A percentile compares a stretch with the other conserved stretches of the same genome.
These are phyloP conservation scores for Baryphthengus martii DNA, from an alignment of 2,113 vertebrate species.

Conservation along the genomic window DNA sequence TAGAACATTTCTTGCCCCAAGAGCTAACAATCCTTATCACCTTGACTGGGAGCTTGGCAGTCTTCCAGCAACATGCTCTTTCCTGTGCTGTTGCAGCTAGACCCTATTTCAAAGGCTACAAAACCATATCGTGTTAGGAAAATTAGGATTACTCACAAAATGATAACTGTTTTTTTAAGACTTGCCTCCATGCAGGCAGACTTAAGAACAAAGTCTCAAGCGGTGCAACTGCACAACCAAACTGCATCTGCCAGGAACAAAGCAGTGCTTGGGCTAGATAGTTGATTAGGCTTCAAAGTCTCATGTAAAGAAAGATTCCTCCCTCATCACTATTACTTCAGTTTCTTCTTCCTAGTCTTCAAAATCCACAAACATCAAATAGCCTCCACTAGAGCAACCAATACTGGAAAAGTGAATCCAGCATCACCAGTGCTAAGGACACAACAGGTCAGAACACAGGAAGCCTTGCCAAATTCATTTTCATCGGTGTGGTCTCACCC, in stretches of 20 bases:
- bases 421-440: no score
- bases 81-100: background rate
- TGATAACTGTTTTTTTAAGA: background rate
- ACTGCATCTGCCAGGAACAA: background rate
- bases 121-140: background rate
- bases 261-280: background rate
- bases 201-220: background rate
- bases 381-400: background rate
- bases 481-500: background rate
- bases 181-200: background rate
- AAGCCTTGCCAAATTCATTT: background rate
- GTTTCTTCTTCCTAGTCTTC: background rate
- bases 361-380: background rate
- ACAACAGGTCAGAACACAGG: background rate
- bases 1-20: background rate
- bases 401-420: background rate
- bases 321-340: background rate
- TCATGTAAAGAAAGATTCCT: background rate
- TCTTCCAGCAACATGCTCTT: background rate
- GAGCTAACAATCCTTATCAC: background rate
- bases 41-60: background rate
- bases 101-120: background rate
- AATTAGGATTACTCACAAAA: background rate
- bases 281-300: background rate
- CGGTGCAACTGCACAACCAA: background rate